Conservation (phyloP, 2,113 vertebrate species). For the Hippopotamus amphibius region DNA sequence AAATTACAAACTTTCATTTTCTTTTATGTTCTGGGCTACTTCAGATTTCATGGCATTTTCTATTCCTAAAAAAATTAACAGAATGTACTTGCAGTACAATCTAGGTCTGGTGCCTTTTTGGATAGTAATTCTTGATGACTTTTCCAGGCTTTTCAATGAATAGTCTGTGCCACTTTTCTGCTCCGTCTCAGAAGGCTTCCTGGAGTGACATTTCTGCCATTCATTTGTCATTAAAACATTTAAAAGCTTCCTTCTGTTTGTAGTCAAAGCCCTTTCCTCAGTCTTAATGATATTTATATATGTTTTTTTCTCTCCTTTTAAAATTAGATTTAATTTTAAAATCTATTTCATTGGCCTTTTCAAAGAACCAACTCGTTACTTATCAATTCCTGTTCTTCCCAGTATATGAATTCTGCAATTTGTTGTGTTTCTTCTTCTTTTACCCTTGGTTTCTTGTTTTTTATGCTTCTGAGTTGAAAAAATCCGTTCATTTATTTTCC, state of each 20-base stretch:
- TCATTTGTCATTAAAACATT: conserved; percentile 12
- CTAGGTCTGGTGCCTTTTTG: not conserved
- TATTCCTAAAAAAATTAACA: not conserved
- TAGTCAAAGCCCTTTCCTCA: not conserved
- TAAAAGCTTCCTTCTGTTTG: not conserved
- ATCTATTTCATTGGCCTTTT: conserved; percentile 43
- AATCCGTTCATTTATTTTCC: conserved; percentile 55
- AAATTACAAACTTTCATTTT: not conserved
- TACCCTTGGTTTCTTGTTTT: not conserved
- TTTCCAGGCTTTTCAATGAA: not conserved
- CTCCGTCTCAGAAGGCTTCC: not conserved
- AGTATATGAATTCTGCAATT: not conserved
- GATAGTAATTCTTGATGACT: not conserved
- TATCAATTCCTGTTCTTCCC: not conserved
- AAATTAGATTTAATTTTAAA: conserved; percentile 55
- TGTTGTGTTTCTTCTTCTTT: not conserved
- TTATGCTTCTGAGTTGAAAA: not conserved
- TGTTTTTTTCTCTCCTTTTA: conserved; percentile 19
- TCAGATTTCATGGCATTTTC: not conserved
- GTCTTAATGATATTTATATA: not conserved
- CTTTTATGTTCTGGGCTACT: not conserved
- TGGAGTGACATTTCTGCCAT: conserved; percentile 14
- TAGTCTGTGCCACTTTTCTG: not conserved
- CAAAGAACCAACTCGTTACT: not conserved
- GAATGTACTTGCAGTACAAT: not conserved